Percentiles rank a stretch among this genome's conserved stretches.
Conservation (phyloP, 2,888 invertebrate species). For the Prenolepis imparis region DNA sequence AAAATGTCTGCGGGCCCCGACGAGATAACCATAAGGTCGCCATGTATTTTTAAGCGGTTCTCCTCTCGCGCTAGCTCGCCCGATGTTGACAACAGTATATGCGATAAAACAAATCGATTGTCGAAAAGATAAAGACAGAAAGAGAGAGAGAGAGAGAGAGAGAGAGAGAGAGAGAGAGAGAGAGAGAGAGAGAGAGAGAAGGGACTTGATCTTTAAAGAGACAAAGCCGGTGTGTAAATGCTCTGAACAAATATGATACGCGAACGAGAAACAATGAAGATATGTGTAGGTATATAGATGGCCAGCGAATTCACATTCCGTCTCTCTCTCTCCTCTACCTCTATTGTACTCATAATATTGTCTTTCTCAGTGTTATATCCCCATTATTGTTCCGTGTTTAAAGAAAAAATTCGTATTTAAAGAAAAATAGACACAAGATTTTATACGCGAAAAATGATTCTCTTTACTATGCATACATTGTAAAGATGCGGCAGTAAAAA, state of each 20-base stretch:
- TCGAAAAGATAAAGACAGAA: constrained; percentile 16
- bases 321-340: not conserved
- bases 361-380: not conserved
- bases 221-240: not conserved
- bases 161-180: not conserved
- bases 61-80: constrained; percentile 1
- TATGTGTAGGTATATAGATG: not conserved
- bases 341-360: constrained; percentile 1
- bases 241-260: constrained; percentile 15
- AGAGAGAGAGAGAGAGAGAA: constrained; percentile 3
- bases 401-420: not conserved
- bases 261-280: constrained; percentile 23
- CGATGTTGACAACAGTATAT: constrained; percentile 2
- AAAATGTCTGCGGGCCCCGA: constrained; percentile 49
- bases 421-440: not conserved
- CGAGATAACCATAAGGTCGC: constrained; percentile 62
- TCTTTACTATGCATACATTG: not conserved
- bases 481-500: not conserved
- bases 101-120: constrained; percentile 20
- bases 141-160: not conserved
- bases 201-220: constrained; percentile 10
- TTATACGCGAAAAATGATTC: not conserved
- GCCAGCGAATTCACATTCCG: not conserved
- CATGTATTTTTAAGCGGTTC: constrained; percentile 60
- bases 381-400: constrained; percentile 1